Evolutionary conservation across 35 echinoderm and acorn worm genomes (phyloP).

Genomic region (Stichopus chloronotus): DNA sequence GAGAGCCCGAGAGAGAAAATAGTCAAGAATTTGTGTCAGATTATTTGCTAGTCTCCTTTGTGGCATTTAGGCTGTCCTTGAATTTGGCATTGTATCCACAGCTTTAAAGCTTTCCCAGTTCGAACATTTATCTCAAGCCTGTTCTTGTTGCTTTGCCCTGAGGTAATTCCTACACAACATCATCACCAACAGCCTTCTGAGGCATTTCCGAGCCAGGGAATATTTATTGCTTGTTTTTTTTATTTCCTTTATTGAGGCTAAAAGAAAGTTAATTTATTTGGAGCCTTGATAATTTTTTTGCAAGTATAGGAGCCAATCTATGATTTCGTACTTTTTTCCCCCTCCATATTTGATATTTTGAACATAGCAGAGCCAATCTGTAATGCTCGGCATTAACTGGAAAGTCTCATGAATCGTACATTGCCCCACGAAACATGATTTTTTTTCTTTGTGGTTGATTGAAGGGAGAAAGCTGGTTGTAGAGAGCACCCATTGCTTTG

Average conservation of each 20-base stretch:
- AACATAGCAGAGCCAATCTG: no score
- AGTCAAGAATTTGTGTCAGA: constrained; percentile 3
- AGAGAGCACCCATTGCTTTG: no score
- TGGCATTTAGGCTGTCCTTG: constrained; percentile 17
- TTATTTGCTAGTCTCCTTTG: background rate
- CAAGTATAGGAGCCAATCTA: background rate
- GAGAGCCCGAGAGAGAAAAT: no score
- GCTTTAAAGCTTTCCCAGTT: constrained; percentile 26
- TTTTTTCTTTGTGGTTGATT: no score
- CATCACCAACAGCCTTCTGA: constrained; percentile 44
- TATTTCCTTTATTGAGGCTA: constrained; percentile 7
- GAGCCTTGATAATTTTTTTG: constrained; percentile 52
- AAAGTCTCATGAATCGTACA: no score
- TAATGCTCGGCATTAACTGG: no score
- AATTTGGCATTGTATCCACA: constrained; percentile 7
- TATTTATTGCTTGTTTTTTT: background rate
- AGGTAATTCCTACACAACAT: constrained; percentile 36
- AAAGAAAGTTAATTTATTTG: constrained; percentile 40
- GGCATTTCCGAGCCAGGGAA: background rate
- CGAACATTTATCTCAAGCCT: constrained; percentile 5
- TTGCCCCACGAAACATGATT: no score
- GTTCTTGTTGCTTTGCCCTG: constrained; percentile 24
- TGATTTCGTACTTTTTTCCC: background rate
- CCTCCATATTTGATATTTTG: background rate
- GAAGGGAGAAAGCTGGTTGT: no score